These are phyloP conservation scores for Mus spretus DNA, from an alignment of 2,797 vertebrate species.

Conservation along the genomic window DNA sequence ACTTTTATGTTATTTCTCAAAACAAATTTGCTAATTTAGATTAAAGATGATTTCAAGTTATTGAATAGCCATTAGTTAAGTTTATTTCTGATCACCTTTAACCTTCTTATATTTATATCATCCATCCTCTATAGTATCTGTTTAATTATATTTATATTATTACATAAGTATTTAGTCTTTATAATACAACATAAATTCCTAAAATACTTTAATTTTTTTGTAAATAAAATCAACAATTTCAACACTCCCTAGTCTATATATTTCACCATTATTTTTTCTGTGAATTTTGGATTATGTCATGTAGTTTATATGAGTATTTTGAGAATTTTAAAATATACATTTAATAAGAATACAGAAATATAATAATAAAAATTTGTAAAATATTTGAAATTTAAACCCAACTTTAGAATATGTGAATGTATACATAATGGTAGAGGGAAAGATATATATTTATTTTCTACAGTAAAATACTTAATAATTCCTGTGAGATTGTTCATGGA, in stretches of 20 bases:
- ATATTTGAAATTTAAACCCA: not conserved
- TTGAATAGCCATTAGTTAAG: not conserved
- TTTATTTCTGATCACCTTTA: not conserved
- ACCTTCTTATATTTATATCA: not conserved
- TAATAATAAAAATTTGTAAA: not conserved
- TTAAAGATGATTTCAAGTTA: not conserved
- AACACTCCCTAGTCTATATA: not conserved
- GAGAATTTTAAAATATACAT: not conserved
- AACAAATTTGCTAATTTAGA: constrained; percentile 19
- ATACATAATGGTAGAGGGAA: not conserved
- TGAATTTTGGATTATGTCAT: not conserved
- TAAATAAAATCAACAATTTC: constrained; percentile 10
- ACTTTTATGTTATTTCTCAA: constrained; percentile 25
- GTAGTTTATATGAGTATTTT: not conserved
- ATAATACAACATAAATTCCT: not conserved
- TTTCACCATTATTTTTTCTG: not conserved
- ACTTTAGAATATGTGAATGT: not conserved
- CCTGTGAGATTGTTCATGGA: not conserved
- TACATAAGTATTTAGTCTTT: not conserved
- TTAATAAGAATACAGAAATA: not conserved
- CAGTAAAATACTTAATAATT: not conserved
- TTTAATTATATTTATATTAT: not conserved
- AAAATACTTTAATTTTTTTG: not conserved
- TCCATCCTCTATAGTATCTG: not conserved
- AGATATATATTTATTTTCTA: not conserved